Evolutionary conservation across 2,797 vertebrate species (phyloP).

Genomic region (Gorsachius magnificus): DNA sequence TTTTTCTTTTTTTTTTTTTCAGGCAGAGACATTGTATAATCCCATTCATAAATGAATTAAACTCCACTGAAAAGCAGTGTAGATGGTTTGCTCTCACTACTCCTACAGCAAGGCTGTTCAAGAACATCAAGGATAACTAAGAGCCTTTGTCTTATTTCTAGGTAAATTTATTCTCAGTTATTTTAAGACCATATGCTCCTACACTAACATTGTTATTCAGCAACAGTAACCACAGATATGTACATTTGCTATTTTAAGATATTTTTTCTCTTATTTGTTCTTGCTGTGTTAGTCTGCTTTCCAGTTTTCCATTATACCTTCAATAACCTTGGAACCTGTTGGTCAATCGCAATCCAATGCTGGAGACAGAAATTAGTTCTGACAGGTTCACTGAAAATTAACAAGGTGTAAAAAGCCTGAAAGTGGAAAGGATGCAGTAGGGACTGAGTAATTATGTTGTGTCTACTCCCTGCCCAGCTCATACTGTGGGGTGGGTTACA

Average conservation of each 20-base stretch:
- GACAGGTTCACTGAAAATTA: neutral
- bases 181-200: conserved; percentile 34
- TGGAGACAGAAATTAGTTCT: neutral
- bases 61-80: neutral
- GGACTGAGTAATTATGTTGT: neutral
- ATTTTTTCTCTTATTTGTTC: neutral
- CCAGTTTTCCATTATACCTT: neutral
- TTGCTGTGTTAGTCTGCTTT: neutral
- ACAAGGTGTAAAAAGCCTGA: neutral
- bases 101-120: conserved; percentile 47
- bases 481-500: neutral
- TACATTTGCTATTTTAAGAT: neutral
- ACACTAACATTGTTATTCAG: conserved; percentile 9
- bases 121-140: conserved; percentile 1
- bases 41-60: conserved; percentile 49
- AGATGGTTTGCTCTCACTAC: conserved; percentile 32
- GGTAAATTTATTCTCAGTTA: conserved; percentile 29
- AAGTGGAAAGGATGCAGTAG: neutral
- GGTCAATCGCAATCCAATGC: neutral
- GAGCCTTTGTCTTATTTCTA: conserved; percentile 42
- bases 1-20: neutral
- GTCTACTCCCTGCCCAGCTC: neutral
- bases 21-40: neutral
- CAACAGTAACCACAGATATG: neutral
- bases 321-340: neutral